Base-by-base conservation (phyloP, 2,113 vertebrate genomes). In the Aspidoscelis tigris region DNA sequence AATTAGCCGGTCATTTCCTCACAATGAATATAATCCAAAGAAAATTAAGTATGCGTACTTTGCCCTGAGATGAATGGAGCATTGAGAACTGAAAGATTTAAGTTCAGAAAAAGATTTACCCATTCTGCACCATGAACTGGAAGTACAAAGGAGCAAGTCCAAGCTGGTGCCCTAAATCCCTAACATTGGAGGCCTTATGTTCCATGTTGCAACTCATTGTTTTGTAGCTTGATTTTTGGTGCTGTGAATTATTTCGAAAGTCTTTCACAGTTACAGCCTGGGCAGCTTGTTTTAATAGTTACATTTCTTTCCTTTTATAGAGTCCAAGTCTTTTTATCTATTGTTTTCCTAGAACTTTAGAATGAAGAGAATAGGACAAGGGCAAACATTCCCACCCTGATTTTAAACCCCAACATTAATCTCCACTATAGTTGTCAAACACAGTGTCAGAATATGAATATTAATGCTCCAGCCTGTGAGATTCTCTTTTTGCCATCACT, bases 291-390 rank as follows among this genome's bases (percentile, higher is more conserved):
- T 80, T 85, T 74, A 50, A 33, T 41, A 74, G 75, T 41, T 74
- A 79, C 77, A 80, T 85, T 80, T 85, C 58, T 85, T 85, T 74
- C 77, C 84, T 85, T 85, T 79, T 73, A 80, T 85, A 80, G 77
- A 80, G 24, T 80, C 66, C 65, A 80, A 85, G 77, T 20, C 84
- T 80, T 41, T n/a, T 85, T 85, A 85, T 85, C 58, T 85, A 79
- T 79, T 85, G 84, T 79, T 80, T 80, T 80, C 84, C 64, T 72
- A 66, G 77, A 85, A 79, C 8, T 80, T 85, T 80, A 80, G 73
- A 84, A 73, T 24, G n/a, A 79, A 41, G 73, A 84, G 61, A 79
- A 80, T 85, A 68, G 55, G 84, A 85, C 47, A 74, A 80, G 53
- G 22, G 33, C 69, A 73, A 80, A 66, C 43, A 80, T 50, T 61